A percentile compares a stretch with the other conserved stretches of the same genome.
Evolutionary conservation across 2,888 invertebrate genomes (phyloP).

Genomic region (Chromoteleia sp.): DNA sequence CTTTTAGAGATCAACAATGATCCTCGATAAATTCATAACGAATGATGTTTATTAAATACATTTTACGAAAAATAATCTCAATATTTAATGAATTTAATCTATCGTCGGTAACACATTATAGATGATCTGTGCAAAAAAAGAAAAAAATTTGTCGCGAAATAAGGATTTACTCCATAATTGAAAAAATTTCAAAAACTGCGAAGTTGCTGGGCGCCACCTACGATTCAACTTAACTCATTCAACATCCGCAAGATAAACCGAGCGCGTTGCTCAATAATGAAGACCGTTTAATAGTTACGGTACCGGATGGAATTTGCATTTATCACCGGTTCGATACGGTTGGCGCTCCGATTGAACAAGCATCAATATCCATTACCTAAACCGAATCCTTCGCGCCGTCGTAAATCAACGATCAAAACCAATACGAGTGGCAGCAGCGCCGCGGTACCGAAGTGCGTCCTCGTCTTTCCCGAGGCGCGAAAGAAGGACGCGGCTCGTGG

Average conservation of each 20-base stretch:
- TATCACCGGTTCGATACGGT: conserved; percentile 48
- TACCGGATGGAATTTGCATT: conserved; percentile 57
- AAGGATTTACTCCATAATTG: too few relatives aligned
- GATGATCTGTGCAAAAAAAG: too few relatives aligned
- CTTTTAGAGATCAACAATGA: too few relatives aligned
- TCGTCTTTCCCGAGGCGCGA: background rate
- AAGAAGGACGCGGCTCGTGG: conserved; percentile 9
- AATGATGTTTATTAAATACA: too few relatives aligned
- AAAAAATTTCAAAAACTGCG: too few relatives aligned
- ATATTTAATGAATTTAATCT: too few relatives aligned
- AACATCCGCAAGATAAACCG: conserved; percentile 8
- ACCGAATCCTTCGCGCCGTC: conserved; percentile 35
- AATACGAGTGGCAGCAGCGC: conserved; percentile 29
- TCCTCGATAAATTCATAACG: too few relatives aligned
- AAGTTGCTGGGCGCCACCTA: too few relatives aligned
- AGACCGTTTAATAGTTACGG: conserved; percentile 46
- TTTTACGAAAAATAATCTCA: too few relatives aligned
- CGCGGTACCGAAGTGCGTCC: conserved; percentile 2
- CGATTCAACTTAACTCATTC: background rate
- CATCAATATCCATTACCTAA: conserved; percentile 65
- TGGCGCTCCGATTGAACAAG: conserved; percentile 43
- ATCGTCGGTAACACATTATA: too few relatives aligned
- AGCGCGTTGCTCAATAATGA: conserved; percentile 24
- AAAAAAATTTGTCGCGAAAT: too few relatives aligned
- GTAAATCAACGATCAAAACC: conserved; percentile 66